Evolutionary conservation across 2,888 invertebrate species (phyloP).

Genomic region (Chromoteleia sp.): DNA sequence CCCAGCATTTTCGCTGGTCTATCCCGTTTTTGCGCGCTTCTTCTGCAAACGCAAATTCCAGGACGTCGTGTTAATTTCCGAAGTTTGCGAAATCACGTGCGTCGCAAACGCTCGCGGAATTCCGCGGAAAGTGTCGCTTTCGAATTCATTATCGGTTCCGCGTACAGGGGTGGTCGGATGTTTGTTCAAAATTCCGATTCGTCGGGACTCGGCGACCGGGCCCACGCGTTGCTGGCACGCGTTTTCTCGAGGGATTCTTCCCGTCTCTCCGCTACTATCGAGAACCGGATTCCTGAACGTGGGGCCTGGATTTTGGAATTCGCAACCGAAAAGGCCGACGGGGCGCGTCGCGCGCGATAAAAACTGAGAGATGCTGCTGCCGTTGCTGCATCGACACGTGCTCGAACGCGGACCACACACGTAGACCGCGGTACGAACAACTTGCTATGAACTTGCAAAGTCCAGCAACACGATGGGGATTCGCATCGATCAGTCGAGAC

Average conservation of each 20-base stretch:
- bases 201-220: conserved; percentile 21
- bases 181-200: conserved; percentile 59
- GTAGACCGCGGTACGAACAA: conserved; percentile 15
- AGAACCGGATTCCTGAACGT: conserved; percentile 66
- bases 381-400: conserved; percentile 63
- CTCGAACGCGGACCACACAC: conserved; percentile 68
- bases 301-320: conserved; percentile 69
- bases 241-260: conserved; percentile 44
- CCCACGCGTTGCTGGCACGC: conserved; percentile 60
- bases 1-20: conserved; percentile 5
- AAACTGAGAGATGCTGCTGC: conserved; percentile 58
- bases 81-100: conserved; percentile 50
- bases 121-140: conserved; percentile 64
- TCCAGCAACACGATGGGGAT: background rate
- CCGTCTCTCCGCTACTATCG: conserved; percentile 23
- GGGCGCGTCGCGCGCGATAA: conserved; percentile 60
- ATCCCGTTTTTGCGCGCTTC: conserved; percentile 28
- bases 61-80: conserved; percentile 32
- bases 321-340: conserved; percentile 59
- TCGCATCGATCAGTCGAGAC: no score
- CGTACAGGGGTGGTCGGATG: conserved; percentile 64
- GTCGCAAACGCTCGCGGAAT: conserved; percentile 33
- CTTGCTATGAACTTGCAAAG: background rate
- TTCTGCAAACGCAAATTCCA: conserved; percentile 49
- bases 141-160: conserved; percentile 49